Evolutionary conservation across 2,113 vertebrate genomes (phyloP).

Genomic region (Vulpes ferrilata): DNA sequence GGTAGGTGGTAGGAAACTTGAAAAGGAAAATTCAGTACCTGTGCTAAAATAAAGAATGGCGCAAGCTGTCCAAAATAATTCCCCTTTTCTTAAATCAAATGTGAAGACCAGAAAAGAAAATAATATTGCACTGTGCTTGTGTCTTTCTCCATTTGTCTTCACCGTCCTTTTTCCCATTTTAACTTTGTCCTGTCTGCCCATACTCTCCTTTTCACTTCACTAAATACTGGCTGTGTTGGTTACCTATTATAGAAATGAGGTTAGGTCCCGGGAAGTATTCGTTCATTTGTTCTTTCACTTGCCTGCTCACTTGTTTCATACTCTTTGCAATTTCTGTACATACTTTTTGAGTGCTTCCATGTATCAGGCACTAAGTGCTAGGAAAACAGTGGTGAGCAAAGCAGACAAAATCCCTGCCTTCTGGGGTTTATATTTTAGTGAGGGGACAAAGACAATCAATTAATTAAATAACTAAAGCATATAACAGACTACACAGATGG

Average conservation of each 20-base stretch:
- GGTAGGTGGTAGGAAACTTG: not conserved
- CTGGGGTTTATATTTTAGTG: not conserved
- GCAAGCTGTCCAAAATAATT: constrained; percentile 25
- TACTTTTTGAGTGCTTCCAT: not conserved
- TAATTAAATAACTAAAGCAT: not conserved
- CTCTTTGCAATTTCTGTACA: not conserved
- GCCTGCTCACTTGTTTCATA: not conserved
- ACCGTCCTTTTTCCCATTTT: not conserved
- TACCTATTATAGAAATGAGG: not conserved
- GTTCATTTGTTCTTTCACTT: not conserved
- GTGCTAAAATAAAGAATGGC: constrained; percentile 14
- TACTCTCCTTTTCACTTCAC: not conserved
- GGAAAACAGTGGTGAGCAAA: not conserved
- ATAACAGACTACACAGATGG: not conserved
- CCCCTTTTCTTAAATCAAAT: constrained; percentile 17
- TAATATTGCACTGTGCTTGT: not conserved
- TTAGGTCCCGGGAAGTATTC: not conserved
- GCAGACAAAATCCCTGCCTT: too few relatives aligned
- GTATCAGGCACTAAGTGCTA: not conserved
- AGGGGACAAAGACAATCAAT: not conserved
- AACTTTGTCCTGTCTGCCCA: not conserved
- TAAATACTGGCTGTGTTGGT: not conserved
- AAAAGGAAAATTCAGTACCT: constrained; percentile 24
- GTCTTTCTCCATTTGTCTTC: not conserved
- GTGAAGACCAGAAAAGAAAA: constrained; percentile 12